Evolutionary conservation across 2,888 invertebrate species (phyloP).

Genomic region (Ptychoptera contaminata): DNA sequence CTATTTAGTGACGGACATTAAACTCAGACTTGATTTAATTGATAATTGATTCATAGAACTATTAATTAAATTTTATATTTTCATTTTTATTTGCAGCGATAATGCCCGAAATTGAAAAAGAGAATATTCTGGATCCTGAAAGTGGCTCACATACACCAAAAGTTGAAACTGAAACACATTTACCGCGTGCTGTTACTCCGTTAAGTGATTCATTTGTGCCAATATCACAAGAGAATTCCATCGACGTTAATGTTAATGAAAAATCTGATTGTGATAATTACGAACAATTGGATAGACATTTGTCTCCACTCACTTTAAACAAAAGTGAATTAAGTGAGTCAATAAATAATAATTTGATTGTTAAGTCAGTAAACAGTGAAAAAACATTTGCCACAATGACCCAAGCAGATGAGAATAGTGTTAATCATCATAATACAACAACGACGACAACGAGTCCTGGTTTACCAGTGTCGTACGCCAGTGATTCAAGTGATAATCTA

Average conservation of each 20-base stretch:
- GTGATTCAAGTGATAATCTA: not conserved
- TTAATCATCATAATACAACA: not conserved
- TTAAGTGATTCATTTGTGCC: too few species aligned
- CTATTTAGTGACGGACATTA: too few species aligned
- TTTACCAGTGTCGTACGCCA: not conserved
- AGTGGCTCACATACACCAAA: not conserved
- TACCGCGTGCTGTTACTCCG: not conserved
- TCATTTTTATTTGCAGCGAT: conserved; percentile 12
- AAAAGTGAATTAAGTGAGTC: not conserved
- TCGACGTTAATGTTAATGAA: not conserved
- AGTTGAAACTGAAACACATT: not conserved
- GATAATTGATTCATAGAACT: too few species aligned
- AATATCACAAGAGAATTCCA: not conserved
- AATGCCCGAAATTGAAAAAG: conserved; percentile 31
- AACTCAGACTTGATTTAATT: too few species aligned
- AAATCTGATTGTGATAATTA: not conserved
- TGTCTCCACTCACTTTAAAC: conserved; percentile 4
- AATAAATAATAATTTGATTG: not conserved
- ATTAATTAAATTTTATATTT: not conserved
- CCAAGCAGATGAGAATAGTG: not conserved
- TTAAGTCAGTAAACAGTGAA: not conserved
- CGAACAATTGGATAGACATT: conserved; percentile 1
- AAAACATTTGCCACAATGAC: not conserved
- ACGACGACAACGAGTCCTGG: not conserved
- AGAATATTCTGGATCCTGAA: conserved; percentile 9